Conservation (phyloP, 1,140 invertebrate genomes). For the Zaprionus camerounensis region DNA sequence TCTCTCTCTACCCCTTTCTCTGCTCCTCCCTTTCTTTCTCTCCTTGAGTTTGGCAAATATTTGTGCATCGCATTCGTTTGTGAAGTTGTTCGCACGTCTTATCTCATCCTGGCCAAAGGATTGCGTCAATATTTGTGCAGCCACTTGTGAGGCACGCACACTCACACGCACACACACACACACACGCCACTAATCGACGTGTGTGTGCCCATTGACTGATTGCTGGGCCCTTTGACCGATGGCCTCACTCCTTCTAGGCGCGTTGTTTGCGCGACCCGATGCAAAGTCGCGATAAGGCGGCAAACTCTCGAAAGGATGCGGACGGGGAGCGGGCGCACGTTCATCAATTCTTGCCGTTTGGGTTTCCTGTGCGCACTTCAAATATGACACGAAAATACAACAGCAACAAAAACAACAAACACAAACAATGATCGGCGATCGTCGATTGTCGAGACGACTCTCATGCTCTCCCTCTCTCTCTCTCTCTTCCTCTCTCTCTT, state of each 20-base stretch:
- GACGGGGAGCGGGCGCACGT: conserved; percentile 24
- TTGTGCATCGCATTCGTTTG: conserved; percentile 64
- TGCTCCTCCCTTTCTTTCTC: neutral
- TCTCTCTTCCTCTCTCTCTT: neutral
- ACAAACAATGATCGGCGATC: neutral
- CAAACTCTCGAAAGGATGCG: conserved; percentile 42
- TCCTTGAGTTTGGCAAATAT: conserved; percentile 44
- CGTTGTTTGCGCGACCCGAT: conserved; percentile 49
- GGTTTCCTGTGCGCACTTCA: conserved; percentile 46
- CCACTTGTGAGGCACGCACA: conserved; percentile 68
- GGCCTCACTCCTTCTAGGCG: conserved; percentile 22
- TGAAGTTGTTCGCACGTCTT: conserved; percentile 59
- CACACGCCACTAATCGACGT: neutral
- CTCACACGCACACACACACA: conserved; percentile 17
- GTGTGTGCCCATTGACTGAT: conserved; percentile 73
- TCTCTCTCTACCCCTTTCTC: neutral
- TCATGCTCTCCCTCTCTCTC: neutral
- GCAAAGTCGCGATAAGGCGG: conserved; percentile 56
- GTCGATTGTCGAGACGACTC: neutral
- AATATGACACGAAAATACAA: conserved; percentile 38
- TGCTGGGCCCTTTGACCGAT: conserved; percentile 65
- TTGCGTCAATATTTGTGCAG: conserved; percentile 66
- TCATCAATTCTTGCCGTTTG: conserved; percentile 36
- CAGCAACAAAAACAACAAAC: conserved; percentile 4
- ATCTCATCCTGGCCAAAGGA: conserved; percentile 53